phyloP scores from a whole-genome alignment of 2,113 vertebrate genomes.

The Phaetusa simplex region DNA sequence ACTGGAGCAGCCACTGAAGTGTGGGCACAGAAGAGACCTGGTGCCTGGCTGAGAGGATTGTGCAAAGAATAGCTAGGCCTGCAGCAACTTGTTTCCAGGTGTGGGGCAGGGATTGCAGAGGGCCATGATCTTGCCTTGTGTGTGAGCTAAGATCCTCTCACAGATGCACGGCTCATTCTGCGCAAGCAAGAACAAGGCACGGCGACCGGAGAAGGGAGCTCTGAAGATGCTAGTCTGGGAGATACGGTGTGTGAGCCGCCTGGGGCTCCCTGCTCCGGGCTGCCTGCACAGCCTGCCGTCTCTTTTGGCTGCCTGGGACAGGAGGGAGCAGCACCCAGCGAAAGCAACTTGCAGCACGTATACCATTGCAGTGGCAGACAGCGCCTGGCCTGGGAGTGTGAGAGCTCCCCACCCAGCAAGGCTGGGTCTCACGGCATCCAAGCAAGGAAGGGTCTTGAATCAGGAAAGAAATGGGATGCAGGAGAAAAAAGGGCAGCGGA shows the following conservation, averaged over 20 bases:
- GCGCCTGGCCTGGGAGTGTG: rapidly evolving
- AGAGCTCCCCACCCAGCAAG: background rate
- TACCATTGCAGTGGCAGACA: background rate
- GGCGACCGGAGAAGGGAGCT: background rate
- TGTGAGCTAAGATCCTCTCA: background rate
- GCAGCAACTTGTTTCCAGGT: background rate
- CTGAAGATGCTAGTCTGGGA: background rate
- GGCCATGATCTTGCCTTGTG: background rate
- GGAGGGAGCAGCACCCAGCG: background rate
- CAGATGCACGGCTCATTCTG: background rate
- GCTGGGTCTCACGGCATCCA: background rate
- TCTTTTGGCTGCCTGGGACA: background rate
- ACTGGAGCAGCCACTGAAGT: background rate
- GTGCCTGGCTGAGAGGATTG: background rate
- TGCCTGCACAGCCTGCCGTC: background rate
- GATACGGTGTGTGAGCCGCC: rapidly evolving
- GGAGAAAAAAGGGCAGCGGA: background rate
- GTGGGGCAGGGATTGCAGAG: background rate
- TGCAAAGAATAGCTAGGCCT: background rate
- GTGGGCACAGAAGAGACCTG: background rate
- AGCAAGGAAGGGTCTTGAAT: background rate
- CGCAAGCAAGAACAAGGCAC: background rate
- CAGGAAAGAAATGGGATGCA: background rate
- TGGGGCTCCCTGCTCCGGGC: rapidly evolving
- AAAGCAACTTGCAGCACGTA: background rate